These are phyloP conservation scores for Bombus cullumanus DNA, from an alignment of 1,140 invertebrate species.

Conservation along the genomic window DNA sequence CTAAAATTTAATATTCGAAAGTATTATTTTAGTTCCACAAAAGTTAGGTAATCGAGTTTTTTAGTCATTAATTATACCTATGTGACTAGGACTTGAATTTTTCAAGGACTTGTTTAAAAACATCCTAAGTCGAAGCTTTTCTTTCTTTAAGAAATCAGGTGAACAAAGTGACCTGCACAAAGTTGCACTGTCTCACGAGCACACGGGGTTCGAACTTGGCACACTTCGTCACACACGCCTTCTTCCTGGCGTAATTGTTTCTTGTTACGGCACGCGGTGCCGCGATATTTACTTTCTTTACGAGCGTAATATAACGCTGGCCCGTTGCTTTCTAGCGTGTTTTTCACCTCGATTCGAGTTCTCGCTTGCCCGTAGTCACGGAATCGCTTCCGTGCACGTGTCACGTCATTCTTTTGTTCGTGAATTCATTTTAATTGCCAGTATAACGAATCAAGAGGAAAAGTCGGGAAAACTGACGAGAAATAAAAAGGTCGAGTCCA, in stretches of 20 bases:
- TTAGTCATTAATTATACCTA: background rate
- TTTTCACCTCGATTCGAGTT: constrained; percentile 38
- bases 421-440: no score
- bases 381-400: background rate
- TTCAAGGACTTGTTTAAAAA: no score
- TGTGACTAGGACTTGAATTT: background rate
- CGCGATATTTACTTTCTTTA: constrained; percentile 55
- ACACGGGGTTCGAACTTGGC: constrained; percentile 34
- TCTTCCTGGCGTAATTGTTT: constrained; percentile 42
- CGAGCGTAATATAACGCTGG: constrained; percentile 40
- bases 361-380: background rate
- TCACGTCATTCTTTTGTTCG: background rate
- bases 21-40: background rate
- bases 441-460: background rate
- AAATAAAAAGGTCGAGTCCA: background rate
- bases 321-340: constrained; percentile 33
- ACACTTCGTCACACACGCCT: constrained; percentile 40
- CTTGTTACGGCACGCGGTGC: constrained; percentile 40
- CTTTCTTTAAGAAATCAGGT: background rate
- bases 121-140: no score
- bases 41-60: background rate
- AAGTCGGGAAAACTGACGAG: background rate
- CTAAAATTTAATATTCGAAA: background rate
- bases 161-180: background rate
- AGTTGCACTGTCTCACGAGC: no score